phyloP scores from a whole-genome alignment of 2,888 invertebrate species.

The Epinotia ramella region DNA sequence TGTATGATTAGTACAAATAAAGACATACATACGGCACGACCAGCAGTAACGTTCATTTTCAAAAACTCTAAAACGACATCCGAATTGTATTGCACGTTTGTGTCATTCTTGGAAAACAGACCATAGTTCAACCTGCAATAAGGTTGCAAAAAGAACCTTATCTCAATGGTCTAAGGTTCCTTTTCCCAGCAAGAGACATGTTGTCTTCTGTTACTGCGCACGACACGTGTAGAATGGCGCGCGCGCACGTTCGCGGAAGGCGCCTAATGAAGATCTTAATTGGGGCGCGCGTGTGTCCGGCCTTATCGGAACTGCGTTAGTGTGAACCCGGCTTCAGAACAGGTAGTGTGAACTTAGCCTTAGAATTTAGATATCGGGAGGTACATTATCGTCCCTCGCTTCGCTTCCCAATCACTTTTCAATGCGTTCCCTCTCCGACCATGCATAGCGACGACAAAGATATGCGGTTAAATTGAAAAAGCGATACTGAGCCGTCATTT shows the following conservation, averaged over 20 bases:
- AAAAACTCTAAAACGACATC: background rate
- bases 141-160: background rate
- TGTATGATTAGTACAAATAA: too few relatives aligned
- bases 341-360: background rate
- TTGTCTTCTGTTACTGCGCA: background rate
- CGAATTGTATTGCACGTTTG: background rate
- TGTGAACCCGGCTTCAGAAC: conserved; percentile 11
- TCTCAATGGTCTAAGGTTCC: background rate
- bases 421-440: too few relatives aligned
- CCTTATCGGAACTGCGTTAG: conserved; percentile 18
- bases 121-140: background rate
- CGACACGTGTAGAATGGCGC: conserved; percentile 50
- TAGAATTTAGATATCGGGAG: background rate
- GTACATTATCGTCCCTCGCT: background rate
- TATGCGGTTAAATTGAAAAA: too few relatives aligned
- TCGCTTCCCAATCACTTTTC: too few relatives aligned
- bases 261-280: conserved; percentile 81
- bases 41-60: background rate
- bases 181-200: background rate
- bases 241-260: conserved; percentile 67
- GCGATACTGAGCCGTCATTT: too few relatives aligned
- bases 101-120: background rate
- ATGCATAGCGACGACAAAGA: too few relatives aligned
- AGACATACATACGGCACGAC: too few relatives aligned
- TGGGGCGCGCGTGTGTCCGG: conserved; percentile 71